These are phyloP conservation scores for Acanthurus lineatus DNA, from an alignment of 2,797 vertebrate genomes.

Conservation along the genomic window DNA sequence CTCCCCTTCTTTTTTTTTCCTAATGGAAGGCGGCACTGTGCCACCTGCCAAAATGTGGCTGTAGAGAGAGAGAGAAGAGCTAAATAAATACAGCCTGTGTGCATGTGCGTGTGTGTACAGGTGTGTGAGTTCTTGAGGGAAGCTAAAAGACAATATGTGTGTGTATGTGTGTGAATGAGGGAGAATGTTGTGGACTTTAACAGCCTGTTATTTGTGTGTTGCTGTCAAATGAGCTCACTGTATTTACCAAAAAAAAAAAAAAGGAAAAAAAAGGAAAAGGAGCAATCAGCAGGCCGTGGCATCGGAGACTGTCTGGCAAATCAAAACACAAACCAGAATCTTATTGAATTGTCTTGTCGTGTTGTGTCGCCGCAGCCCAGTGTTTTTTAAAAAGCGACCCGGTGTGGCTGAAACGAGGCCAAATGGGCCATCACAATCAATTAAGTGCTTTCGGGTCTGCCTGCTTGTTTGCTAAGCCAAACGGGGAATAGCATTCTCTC, in stretches of 20 bases:
- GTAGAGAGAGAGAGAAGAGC: constrained; percentile 36
- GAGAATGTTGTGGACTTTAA: constrained; percentile 45
- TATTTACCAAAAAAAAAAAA: constrained; percentile 8
- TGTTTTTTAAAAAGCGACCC: constrained; percentile 51
- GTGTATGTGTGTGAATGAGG: constrained; percentile 16
- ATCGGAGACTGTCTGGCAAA: constrained; percentile 31
- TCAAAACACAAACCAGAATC: constrained; percentile 45
- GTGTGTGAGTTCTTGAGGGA: constrained; percentile 34
- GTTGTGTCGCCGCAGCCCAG: constrained; percentile 9
- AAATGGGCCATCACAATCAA: constrained; percentile 72
- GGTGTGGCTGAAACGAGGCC: constrained; percentile 43
- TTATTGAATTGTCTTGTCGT: constrained; percentile 59
- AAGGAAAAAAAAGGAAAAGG: not conserved
- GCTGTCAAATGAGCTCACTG: constrained; percentile 61
- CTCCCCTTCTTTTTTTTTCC: constrained; percentile 6
- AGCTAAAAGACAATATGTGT: constrained; percentile 38
- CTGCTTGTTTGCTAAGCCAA: constrained; percentile 50
- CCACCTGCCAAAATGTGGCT: constrained; percentile 75
- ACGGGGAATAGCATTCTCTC: constrained; percentile 1
- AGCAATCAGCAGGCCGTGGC: constrained; percentile 50
- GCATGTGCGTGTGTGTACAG: constrained; percentile 4
- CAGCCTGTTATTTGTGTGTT: constrained; percentile 58
- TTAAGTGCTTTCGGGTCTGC: constrained; percentile 52
- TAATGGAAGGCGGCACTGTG: constrained; percentile 68
- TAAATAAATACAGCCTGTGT: constrained; percentile 56